Base-by-base conservation (phyloP, 2,113 vertebrate species). In the Gasterosteus nipponicus region DNA sequence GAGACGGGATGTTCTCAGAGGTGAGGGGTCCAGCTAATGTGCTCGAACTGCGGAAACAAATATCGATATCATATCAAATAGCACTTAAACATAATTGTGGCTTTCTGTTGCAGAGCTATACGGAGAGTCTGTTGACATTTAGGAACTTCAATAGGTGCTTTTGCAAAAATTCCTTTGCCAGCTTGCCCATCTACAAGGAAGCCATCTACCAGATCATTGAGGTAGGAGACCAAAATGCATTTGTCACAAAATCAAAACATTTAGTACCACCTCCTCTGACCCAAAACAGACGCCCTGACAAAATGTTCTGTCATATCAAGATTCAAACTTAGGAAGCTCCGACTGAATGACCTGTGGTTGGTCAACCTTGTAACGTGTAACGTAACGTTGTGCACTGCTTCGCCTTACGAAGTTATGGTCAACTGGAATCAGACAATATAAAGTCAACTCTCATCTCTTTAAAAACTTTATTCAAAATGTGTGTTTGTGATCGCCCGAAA, bases 1-100 rank as follows among this genome's bases (percentile, higher is more conserved):
- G 97, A 18, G 97, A 99, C 0, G 96, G 97, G 75, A 97, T 96
- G 89, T 97, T 96, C 88, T 99, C 97, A 0, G 96, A 98, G 96
- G 97, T 99, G 10, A 93, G 94, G 26, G 33, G 14, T 0, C 1
- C 22, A n/a, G 2, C 0, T 4, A 6, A 2, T 26, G n/a, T 29
- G 12, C 10, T 42, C 0, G 0, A 35, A 47, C 42, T 46, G 22
- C 19, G 67, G n/a, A 47, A 53, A 15, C 15, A 31, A 38, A 38
- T 38, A 7, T 5, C 35, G 6, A 38, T 38, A 6, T 38, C 35
- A 38, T 10, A 12, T 22, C 31, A 4, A 70, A 19, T 1, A 10
- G 6, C 7, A 42, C 38, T 35, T 44, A 35, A 58, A 58, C 0
- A 22, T 44, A 3, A 8, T 22, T 14, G 0, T 54, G 29, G 3